These are phyloP conservation scores for Alcis repandata DNA, from an alignment of 2,888 invertebrate genomes.

Conservation along the genomic window DNA sequence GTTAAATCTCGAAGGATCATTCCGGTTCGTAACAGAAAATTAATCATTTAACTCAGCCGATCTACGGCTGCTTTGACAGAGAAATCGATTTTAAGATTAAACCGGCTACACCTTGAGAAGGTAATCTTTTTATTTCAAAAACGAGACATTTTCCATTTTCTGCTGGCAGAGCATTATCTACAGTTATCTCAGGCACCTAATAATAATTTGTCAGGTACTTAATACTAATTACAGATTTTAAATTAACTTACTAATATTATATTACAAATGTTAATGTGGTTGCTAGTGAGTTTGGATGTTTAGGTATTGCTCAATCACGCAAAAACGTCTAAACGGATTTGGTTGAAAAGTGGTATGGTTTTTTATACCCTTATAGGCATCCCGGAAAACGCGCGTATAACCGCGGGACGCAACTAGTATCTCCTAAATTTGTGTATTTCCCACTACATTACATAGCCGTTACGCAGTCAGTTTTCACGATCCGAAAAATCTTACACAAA, in stretches of 20 bases:
- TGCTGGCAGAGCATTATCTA: not conserved
- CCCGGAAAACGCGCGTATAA: no score
- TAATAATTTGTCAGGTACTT: no score
- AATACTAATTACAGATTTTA: no score
- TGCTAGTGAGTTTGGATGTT: no score
- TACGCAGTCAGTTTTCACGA: constrained; percentile 10
- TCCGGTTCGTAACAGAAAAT: not conserved
- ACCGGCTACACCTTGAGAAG: not conserved
- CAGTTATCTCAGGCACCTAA: no score
- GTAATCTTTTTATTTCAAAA: not conserved
- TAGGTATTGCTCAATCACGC: no score
- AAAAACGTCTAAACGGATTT: no score
- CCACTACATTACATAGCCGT: not conserved
- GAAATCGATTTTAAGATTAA: constrained; percentile 16
- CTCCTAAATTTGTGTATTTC: no score
- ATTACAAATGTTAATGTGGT: no score
- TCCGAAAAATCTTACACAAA: constrained; percentile 18
- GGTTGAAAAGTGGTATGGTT: no score
- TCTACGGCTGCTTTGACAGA: not conserved
- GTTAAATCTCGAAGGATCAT: constrained; percentile 4
- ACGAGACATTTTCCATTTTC: not conserved
- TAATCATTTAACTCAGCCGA: constrained; percentile 3
- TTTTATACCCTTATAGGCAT: no score
- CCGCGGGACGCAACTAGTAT: no score
- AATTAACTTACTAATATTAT: not conserved